These are phyloP conservation scores for Tryphoninae sp. DNA, from an alignment of 2,888 invertebrate genomes.

Conservation along the genomic window DNA sequence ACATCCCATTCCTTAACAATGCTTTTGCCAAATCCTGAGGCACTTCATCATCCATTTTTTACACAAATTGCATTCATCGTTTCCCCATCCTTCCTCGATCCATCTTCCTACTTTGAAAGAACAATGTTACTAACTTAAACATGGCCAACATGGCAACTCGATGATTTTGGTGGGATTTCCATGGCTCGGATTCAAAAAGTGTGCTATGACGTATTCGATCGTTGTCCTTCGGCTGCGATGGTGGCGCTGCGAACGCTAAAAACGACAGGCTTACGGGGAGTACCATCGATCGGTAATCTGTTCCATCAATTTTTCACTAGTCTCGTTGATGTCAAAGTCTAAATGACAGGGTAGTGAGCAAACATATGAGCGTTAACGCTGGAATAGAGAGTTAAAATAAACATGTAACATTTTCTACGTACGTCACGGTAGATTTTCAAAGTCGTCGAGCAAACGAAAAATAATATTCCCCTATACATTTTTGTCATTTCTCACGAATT, in stretches of 20 bases:
- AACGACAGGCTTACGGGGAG: neutral
- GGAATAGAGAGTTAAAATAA: constrained; percentile 64
- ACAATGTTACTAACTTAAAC: neutral
- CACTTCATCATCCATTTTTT: too few relatives aligned
- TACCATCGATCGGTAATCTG: constrained; percentile 66
- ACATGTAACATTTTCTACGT: constrained; percentile 33
- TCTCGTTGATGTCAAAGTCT: constrained; percentile 56
- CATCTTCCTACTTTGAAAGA: neutral
- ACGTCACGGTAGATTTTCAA: constrained; percentile 4
- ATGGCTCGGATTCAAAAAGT: too few relatives aligned
- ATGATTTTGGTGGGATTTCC: too few relatives aligned
- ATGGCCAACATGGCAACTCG: too few relatives aligned
- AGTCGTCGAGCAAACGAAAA: constrained; percentile 18
- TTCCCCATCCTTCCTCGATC: neutral
- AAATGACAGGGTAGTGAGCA: constrained; percentile 41
- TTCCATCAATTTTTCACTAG: constrained; percentile 69
- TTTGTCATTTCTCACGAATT: neutral
- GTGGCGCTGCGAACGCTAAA: neutral
- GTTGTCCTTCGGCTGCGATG: neutral
- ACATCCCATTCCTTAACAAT: too few relatives aligned
- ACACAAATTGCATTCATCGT: too few relatives aligned
- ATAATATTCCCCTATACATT: neutral
- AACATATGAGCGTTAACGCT: constrained; percentile 51
- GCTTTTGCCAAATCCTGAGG: too few relatives aligned
- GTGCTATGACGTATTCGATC: too few relatives aligned